These are phyloP conservation scores for Nycticebus coucang DNA, from an alignment of 2,113 vertebrate genomes.

Conservation along the genomic window DNA sequence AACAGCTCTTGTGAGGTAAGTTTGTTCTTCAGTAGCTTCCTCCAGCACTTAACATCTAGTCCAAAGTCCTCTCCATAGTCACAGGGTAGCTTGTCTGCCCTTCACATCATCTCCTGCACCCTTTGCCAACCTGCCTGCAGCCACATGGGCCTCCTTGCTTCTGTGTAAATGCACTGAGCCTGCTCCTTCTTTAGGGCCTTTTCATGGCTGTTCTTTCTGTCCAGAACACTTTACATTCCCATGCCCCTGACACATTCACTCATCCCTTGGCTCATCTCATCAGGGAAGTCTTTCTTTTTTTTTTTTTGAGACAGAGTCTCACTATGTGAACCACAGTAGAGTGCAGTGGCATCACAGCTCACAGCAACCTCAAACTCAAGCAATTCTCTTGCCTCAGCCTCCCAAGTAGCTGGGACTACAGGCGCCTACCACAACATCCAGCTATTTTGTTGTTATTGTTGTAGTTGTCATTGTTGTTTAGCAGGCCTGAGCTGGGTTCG, in stretches of 20 bases:
- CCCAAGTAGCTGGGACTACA: too few relatives aligned
- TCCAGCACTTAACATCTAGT: background rate
- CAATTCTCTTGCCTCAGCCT: too few relatives aligned
- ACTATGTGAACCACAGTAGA: too few relatives aligned
- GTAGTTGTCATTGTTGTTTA: too few relatives aligned
- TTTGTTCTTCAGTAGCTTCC: background rate
- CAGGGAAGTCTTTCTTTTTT: background rate
- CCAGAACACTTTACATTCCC: background rate
- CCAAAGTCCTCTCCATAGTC: background rate
- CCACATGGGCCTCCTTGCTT: background rate
- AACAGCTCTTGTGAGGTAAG: background rate
- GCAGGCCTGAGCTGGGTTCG: too few relatives aligned
- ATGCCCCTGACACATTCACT: background rate
- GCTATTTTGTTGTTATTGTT: too few relatives aligned
- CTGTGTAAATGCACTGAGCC: background rate
- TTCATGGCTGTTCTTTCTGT: background rate
- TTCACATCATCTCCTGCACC: too few relatives aligned
- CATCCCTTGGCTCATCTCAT: background rate
- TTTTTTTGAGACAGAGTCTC: too few relatives aligned
- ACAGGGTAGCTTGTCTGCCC: background rate
- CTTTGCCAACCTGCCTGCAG: fast-evolving
- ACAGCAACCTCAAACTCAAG: too few relatives aligned
- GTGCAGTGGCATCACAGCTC: too few relatives aligned
- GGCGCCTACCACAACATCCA: too few relatives aligned
- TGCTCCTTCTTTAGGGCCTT: background rate